A percentile compares a stretch with the other conserved stretches of the same genome.
Conservation (phyloP, 2,797 vertebrate genomes). For the Apodemus agrarius region DNA sequence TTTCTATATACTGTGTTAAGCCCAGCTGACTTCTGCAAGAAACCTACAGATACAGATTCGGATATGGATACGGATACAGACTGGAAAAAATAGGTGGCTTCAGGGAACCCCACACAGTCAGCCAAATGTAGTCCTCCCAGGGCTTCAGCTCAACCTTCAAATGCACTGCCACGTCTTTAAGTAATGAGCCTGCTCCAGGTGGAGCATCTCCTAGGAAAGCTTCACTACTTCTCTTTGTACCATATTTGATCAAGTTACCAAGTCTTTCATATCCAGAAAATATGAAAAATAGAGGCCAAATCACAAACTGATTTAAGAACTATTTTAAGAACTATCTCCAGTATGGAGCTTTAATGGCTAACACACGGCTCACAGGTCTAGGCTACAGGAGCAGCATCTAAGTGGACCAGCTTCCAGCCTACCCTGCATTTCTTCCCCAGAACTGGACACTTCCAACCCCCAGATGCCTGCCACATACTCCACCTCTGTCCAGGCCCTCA, state of each 20-base stretch:
- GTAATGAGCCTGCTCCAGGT: slow-evolving; percentile 9
- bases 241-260: slow-evolving; percentile 14
- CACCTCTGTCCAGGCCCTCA: slow-evolving; percentile 5
- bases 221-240: slow-evolving; percentile 14
- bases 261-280: slow-evolving; percentile 31
- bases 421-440: not conserved
- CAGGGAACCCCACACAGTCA: slow-evolving; percentile 47
- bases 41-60: slow-evolving; percentile 67
- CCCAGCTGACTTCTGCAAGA: slow-evolving; percentile 71
- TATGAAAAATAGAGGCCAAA: slow-evolving; percentile 50
- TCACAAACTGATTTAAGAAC: slow-evolving; percentile 40
- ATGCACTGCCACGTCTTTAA: slow-evolving; percentile 67
- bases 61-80: slow-evolving; percentile 65
- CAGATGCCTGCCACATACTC: not conserved
- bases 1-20: slow-evolving; percentile 69
- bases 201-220: not conserved
- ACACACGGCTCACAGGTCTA: not conserved
- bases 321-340: not conserved
- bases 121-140: slow-evolving; percentile 65
- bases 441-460: not conserved
- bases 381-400: accelerated
- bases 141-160: slow-evolving; percentile 69
- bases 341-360: not conserved
- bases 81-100: slow-evolving; percentile 74
- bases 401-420: not conserved